Conservation (phyloP, 2,888 invertebrate genomes). For the Lasius platythorax region DNA sequence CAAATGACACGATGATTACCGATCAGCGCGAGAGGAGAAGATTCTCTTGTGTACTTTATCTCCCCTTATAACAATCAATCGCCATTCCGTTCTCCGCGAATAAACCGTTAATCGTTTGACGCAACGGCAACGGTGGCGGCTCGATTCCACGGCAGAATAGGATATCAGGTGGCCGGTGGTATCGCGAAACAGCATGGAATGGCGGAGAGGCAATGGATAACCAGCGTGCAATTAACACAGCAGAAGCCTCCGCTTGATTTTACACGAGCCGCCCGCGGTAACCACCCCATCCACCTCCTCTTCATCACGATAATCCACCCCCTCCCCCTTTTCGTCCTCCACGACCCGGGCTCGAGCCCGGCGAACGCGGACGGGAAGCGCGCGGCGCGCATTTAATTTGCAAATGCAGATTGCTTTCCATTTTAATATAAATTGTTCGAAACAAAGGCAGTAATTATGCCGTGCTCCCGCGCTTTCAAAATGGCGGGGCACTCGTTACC, state of each 20-base stretch:
- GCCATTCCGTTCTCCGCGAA: conserved; percentile 49
- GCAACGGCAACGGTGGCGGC: conserved; percentile 31
- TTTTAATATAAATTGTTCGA: conserved; percentile 85
- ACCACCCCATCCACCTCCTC: conserved; percentile 58
- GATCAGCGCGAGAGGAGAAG: background rate
- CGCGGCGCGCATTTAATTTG: conserved; percentile 81
- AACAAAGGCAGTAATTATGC: conserved; percentile 83
- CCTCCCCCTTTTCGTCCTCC: conserved; percentile 47
- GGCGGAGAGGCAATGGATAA: conserved; percentile 77
- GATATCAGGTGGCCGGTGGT: conserved; percentile 46
- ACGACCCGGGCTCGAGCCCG: conserved; percentile 35
- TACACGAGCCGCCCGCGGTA: conserved; percentile 75
- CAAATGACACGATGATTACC: background rate
- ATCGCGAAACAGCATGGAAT: conserved; percentile 56
- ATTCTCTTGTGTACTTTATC: conserved; percentile 8
- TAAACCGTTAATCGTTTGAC: conserved; percentile 55
- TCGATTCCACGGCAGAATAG: conserved; percentile 25
- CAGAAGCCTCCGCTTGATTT: conserved; percentile 79
- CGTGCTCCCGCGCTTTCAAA: conserved; percentile 69
- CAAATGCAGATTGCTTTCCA: conserved; percentile 84
- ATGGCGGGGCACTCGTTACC: conserved; percentile 63
- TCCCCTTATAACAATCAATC: conserved; percentile 26
- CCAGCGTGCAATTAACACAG: conserved; percentile 80
- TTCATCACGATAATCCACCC: conserved; percentile 65
- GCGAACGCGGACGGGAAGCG: conserved; percentile 63